Percentiles rank a stretch among this genome's conserved stretches.
phyloP scores from a whole-genome alignment of 2,888 invertebrate species.

The Polydesmus complanatus region DNA sequence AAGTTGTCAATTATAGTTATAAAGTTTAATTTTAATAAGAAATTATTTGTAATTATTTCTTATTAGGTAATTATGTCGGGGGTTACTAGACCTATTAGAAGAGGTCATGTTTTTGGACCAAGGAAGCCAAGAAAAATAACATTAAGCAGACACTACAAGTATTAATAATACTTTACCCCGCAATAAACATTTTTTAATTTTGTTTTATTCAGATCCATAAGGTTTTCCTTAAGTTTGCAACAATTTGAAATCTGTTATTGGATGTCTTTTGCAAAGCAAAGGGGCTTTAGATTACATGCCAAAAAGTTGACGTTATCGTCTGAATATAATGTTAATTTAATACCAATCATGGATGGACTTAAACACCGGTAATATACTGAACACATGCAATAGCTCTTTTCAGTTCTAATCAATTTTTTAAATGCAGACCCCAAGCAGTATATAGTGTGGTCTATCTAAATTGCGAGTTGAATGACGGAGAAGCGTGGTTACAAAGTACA shows the following conservation, averaged over 20 bases:
- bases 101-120: slow-evolving; percentile 77
- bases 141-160: slow-evolving; percentile 61
- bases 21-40: neutral
- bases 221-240: slow-evolving; percentile 73
- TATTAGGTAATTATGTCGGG: slow-evolving; percentile 48
- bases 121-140: slow-evolving; percentile 74
- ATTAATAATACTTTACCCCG: neutral
- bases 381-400: neutral
- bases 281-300: slow-evolving; percentile 74
- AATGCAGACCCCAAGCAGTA: slow-evolving; percentile 57
- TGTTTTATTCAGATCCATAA: slow-evolving; percentile 35
- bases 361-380: slow-evolving; percentile 48
- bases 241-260: slow-evolving; percentile 71
- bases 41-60: neutral
- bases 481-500: slow-evolving; percentile 65
- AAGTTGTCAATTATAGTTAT: slow-evolving; percentile 46
- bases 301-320: slow-evolving; percentile 67
- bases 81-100: slow-evolving; percentile 82
- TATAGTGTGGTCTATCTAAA: slow-evolving; percentile 91
- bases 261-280: slow-evolving; percentile 93
- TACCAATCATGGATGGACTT: slow-evolving; percentile 62
- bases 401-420: slow-evolving; percentile 7
- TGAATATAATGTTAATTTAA: slow-evolving; percentile 45
- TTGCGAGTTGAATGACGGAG: slow-evolving; percentile 79
- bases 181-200: neutral